A percentile compares a stretch with the other conserved stretches of the same genome.
Conservation (phyloP, 2,113 vertebrate species). For the Rhynchopsitta pachyrhyncha region DNA sequence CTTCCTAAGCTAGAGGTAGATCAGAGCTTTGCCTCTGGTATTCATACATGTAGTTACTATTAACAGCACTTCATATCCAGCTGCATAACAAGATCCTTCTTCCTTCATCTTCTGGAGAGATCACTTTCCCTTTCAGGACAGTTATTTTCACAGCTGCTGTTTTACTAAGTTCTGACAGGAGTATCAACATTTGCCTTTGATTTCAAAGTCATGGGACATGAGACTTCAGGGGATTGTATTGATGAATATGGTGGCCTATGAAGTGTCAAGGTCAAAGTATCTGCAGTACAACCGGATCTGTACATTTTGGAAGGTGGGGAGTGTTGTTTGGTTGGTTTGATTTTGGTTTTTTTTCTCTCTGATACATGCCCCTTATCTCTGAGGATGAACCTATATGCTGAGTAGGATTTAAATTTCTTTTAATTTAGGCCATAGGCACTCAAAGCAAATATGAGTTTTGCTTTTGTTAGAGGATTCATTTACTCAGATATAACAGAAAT, state of each 20-base stretch:
- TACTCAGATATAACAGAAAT: not conserved
- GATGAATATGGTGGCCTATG: not conserved
- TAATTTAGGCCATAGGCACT: not conserved
- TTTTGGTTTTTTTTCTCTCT: not conserved
- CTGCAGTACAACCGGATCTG: not conserved
- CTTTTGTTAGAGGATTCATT: not conserved
- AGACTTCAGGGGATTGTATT: not conserved
- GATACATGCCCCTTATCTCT: not conserved
- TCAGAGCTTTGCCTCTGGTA: not conserved
- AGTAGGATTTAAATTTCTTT: not conserved
- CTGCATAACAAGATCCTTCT: not conserved
- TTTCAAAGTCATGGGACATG: not conserved
- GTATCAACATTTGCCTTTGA: not conserved
- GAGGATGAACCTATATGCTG: not conserved
- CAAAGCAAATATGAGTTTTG: not conserved
- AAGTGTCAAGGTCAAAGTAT: not conserved
- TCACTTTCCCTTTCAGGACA: not conserved
- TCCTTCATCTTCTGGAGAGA: not conserved
- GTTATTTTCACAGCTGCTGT: not conserved
- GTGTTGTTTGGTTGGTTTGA: not conserved
- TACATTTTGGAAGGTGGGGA: not conserved
- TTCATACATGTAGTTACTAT: not conserved
- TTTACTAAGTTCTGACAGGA: not conserved
- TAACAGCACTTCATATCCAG: not conserved
- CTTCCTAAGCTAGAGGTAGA: not conserved